A percentile compares a stretch with the other conserved stretches of the same genome.
These are phyloP conservation scores for Ophiodon elongatus DNA, from an alignment of 2,113 vertebrate genomes.

Conservation along the genomic window DNA sequence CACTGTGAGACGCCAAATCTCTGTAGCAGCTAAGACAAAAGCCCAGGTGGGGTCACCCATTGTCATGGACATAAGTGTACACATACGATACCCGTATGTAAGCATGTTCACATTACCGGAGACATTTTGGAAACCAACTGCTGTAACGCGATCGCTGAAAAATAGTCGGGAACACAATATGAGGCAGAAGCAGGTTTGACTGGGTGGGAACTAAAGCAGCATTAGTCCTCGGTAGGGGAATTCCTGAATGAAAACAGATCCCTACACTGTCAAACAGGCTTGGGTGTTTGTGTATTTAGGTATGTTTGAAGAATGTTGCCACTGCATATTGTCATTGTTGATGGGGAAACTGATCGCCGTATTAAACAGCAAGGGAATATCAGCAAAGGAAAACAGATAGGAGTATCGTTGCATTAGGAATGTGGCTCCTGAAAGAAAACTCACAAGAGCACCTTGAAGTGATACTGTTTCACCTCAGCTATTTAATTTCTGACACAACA, in stretches of 20 bases:
- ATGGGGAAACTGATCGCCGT: slow-evolving; percentile 63
- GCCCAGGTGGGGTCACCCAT: slow-evolving; percentile 68
- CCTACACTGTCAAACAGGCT: slow-evolving; percentile 53
- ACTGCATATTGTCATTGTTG: slow-evolving; percentile 69
- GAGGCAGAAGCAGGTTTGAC: slow-evolving; percentile 67
- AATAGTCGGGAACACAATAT: slow-evolving; percentile 62
- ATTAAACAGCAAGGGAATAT: slow-evolving; percentile 64
- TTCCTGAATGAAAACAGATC: slow-evolving; percentile 77
- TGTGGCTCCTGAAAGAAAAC: slow-evolving; percentile 55
- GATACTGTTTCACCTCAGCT: slow-evolving; percentile 51
- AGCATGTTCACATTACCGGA: slow-evolving; percentile 66
- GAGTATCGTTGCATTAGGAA: slow-evolving; percentile 56
- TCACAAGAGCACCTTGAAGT: slow-evolving; percentile 45
- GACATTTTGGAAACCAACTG: slow-evolving; percentile 56
- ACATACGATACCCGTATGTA: slow-evolving; percentile 67
- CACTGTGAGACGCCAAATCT: slow-evolving; percentile 53
- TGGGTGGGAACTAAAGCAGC: slow-evolving; percentile 63
- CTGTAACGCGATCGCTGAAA: slow-evolving; percentile 69
- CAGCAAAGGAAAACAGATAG: slow-evolving; percentile 62
- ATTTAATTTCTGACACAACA: slow-evolving; percentile 62
- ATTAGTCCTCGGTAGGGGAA: slow-evolving; percentile 64
- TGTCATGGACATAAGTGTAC: slow-evolving; percentile 60
- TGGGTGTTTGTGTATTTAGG: slow-evolving; percentile 67
- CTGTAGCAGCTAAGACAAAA: slow-evolving; percentile 63
- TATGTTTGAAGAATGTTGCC: slow-evolving; percentile 78